Evolutionary conservation across 1,140 invertebrate species (phyloP), one percentile per base, ranked within the genome.

Genomic region (Harlomillsia oculata): DNA sequence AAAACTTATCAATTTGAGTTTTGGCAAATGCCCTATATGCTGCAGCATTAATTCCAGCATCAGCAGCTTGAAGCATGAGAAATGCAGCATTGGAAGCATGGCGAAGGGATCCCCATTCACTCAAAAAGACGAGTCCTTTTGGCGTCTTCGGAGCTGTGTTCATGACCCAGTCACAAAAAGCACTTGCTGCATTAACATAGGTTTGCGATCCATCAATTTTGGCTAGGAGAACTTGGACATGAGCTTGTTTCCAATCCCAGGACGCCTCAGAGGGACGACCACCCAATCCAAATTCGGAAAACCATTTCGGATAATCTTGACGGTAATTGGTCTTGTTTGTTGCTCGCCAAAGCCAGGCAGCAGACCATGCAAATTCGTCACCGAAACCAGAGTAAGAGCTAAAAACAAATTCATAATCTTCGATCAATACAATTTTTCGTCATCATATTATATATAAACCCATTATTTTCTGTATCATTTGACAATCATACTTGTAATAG

Each of bases 331-430:
- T 53, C 5, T 79, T 72, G 11, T 74, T 74, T 0, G 80, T 81
- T 5, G 79, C 79, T 51, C 75, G 73, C 69, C 74, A 80, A 5
- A 82, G 67, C 81, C 80, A 82, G 3, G 73, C 69, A 0, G 78
- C 79, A 0, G 79, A 76, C 79, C 80, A 82, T 0, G 76, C 74
- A 44, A 82, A 67, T 59, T 82, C 80, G 64, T 82, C 81, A 1
- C 75, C 76, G 60, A 78, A 80, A 40, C 75, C 78, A 3, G 73
- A 57, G n/a, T 40, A 64, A 3, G 62, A 64, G 21, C 58, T 62
- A 63, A 34, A 16, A 51, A 9, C 5, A 16, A 29, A 23, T 50
- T 14, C 16, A 18, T n/a, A 16, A 32, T 46, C 25, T 25, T 8
- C 11, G 11, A 6, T 9, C 20, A 25, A 11, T 46, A 46, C 11